Evolutionary conservation across 2,888 invertebrate genomes (phyloP), one percentile per base, ranked within the genome.

Genomic region (Thera obeliscata): DNA sequence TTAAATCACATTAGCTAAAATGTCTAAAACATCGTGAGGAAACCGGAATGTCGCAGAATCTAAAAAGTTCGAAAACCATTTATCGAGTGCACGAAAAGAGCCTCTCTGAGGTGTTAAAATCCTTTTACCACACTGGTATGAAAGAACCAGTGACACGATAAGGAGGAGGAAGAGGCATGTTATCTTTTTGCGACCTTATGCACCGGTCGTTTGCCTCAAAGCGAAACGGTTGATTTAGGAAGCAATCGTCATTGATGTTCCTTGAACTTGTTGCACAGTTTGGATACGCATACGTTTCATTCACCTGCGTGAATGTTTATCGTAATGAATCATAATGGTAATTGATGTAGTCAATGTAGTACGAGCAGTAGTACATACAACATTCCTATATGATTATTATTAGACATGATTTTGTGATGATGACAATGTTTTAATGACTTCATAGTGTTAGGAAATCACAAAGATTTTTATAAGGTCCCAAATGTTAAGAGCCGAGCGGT

Each of bases 181-280:
- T 52, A 33, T 56, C 41, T 56, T 56, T 12, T 56, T 57, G 58
- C 66, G 61, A 54, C 38, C 12, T 50, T 33, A 3, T 50, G 8
- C 43, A 35, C 33, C 71, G 74, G 72, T 73, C 74, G 70, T 72
- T 71, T 72, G 71, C 68, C 69, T 69, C 62, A 73, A 64, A 72
- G 69, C 74, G 70, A 77, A 79, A 78, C 76, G 74, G 43, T 71
- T 75, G 78, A 71, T 73, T 73, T 70, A 69, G 78, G 75, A 78
- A 72, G 69, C 55, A 71, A 65, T 74, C 77, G 78, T 76, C 81
- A 75, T 66, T 67, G 46, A 35, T 75, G 78, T 78, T 83, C 83
- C 84, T 84, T 85, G 86, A 85, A 84, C 84, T 81, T 81, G 79
- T 76, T 79, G 64, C 82, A 81, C 74, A 78, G 69, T 77, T 84